These are phyloP conservation scores for Cydia splendana DNA, from an alignment of 1,140 invertebrate genomes.

Conservation along the genomic window DNA sequence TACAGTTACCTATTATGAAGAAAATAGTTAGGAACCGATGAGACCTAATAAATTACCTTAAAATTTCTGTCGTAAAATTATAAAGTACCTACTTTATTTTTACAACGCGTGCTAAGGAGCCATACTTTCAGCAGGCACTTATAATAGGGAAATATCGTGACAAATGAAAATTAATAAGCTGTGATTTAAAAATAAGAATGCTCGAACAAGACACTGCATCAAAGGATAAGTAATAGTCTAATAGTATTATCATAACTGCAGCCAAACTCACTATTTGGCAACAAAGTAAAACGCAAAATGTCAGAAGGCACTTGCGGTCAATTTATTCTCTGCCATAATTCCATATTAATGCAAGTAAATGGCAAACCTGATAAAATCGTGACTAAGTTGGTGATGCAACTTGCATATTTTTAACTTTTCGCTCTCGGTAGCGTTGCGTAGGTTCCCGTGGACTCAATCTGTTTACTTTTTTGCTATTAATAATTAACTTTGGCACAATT, in stretches of 20 bases:
- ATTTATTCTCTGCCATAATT: constrained; percentile 52
- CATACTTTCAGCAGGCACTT: not conserved
- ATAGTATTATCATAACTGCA: not conserved
- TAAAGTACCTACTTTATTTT: not conserved
- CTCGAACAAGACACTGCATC: not conserved
- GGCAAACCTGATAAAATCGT: constrained; percentile 57
- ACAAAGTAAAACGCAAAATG: constrained; percentile 23
- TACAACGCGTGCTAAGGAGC: not conserved
- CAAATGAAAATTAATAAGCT: constrained; percentile 16
- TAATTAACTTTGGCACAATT: not conserved
- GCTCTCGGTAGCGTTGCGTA: constrained; percentile 26
- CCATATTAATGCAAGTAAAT: constrained; percentile 59
- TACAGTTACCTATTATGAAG: no score
- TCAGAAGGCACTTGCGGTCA: constrained; percentile 51
- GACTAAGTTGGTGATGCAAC: constrained; percentile 61
- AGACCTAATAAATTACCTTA: not conserved
- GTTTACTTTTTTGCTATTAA: constrained; percentile 25
- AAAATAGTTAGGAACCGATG: no score
- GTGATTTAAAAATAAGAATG: not conserved
- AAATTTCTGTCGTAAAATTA: not conserved
- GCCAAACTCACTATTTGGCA: constrained; percentile 4
- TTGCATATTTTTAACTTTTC: constrained; percentile 35
- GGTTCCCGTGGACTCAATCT: constrained; percentile 8
- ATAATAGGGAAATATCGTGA: constrained; percentile 13
- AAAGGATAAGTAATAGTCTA: no score